These are phyloP conservation scores for Zoanthus sansibaricus DNA, from an alignment of 92 coral and sea anemone species.

Conservation along the genomic window DNA sequence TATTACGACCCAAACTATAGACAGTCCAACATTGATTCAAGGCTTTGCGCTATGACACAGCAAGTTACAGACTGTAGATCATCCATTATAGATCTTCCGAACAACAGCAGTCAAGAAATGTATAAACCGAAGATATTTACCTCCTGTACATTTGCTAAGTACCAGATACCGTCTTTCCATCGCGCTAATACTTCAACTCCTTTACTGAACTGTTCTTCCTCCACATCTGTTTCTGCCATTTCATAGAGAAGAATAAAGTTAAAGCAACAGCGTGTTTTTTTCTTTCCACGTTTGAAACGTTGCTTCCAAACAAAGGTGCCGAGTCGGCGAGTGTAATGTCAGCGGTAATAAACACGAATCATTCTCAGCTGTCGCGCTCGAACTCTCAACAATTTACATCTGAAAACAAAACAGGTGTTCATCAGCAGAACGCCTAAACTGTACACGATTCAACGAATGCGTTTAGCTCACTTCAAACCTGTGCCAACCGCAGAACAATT, in stretches of 20 bases:
- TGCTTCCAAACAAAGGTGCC: conserved; percentile 25
- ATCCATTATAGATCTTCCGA: neutral
- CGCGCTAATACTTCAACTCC: conserved; percentile 42
- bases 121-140: neutral
- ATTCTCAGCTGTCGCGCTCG: neutral
- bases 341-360: neutral
- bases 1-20: neutral
- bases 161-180: conserved; percentile 48
- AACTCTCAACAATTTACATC: too few species aligned
- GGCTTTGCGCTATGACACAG: neutral
- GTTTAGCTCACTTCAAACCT: too few species aligned
- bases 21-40: neutral
- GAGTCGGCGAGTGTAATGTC: conserved; percentile 14
- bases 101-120: neutral
- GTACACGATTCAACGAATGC: too few species aligned
- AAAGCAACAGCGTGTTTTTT: conserved; percentile 5
- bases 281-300: neutral
- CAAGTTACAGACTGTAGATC: too few species aligned
- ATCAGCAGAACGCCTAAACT: too few species aligned
- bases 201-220: conserved; percentile 31
- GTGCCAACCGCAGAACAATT: too few species aligned
- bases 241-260: neutral
- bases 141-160: conserved; percentile 38
- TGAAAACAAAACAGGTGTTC: too few species aligned
- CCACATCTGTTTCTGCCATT: conserved; percentile 35